Conservation (phyloP, 1,140 invertebrate species). For the Rhagoletis zephyria region DNA sequence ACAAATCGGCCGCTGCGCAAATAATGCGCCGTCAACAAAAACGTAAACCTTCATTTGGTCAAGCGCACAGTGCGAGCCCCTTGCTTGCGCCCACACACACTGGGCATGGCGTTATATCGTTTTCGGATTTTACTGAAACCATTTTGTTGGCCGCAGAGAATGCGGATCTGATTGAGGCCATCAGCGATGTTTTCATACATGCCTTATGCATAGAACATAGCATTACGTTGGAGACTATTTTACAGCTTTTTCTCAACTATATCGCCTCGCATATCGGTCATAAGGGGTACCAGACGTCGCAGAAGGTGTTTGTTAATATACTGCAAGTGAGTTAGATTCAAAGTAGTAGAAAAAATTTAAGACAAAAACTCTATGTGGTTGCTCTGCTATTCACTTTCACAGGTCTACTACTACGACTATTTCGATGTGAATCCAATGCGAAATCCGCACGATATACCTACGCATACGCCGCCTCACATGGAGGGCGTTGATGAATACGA, state of each 20-base stretch:
- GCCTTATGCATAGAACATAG: constrained; percentile 69
- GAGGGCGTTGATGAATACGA: constrained; percentile 67
- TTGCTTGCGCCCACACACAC: constrained; percentile 54
- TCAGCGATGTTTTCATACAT: constrained; percentile 71
- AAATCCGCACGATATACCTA: constrained; percentile 63
- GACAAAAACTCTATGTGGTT: neutral
- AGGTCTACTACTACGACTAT: constrained; percentile 69
- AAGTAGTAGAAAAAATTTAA: neutral
- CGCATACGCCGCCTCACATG: constrained; percentile 65
- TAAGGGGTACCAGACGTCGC: constrained; percentile 71
- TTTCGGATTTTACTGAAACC: constrained; percentile 70
- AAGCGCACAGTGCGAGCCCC: neutral
- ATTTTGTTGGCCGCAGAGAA: constrained; percentile 69
- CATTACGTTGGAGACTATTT: constrained; percentile 64
- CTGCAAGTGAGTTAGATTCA: constrained; percentile 60
- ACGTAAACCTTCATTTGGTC: constrained; percentile 35
- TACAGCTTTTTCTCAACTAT: constrained; percentile 71
- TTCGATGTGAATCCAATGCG: constrained; percentile 67
- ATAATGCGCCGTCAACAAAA: constrained; percentile 53
- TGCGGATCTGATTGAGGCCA: constrained; percentile 67
- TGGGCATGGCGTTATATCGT: constrained; percentile 62
- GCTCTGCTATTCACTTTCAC: neutral
- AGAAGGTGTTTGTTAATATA: constrained; percentile 70
- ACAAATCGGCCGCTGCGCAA: constrained; percentile 6
- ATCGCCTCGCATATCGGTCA: constrained; percentile 70